These are phyloP conservation scores for Thermophis baileyi DNA, from an alignment of 2,113 vertebrate genomes.

Conservation along the genomic window DNA sequence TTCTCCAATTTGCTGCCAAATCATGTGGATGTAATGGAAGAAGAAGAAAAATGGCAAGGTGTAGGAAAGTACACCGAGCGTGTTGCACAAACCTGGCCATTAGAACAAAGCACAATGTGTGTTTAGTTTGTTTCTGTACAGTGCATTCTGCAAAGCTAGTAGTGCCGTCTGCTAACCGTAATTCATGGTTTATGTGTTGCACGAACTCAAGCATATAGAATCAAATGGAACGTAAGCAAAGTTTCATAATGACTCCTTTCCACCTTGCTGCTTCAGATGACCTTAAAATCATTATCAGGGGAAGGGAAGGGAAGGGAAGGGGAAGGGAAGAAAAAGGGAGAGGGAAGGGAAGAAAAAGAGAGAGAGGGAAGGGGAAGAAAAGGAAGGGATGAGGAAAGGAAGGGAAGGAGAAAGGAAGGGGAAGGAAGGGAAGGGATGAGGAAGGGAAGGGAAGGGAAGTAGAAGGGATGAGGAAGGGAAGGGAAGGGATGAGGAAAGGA, in stretches of 20 bases:
- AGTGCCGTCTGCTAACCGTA: not conserved
- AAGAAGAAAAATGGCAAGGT: not conserved
- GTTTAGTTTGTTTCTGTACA: not conserved
- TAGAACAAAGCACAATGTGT: not conserved
- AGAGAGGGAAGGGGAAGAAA: accelerated
- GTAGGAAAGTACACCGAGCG: not conserved
- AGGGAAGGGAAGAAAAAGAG: no score
- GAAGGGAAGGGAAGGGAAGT: no score
- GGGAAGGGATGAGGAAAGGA: accelerated
- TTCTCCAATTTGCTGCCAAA: not conserved
- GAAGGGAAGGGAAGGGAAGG: not conserved
- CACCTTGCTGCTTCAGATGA: not conserved
- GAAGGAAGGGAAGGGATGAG: accelerated
- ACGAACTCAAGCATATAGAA: not conserved
- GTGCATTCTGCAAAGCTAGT: not conserved
- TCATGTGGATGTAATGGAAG: not conserved
- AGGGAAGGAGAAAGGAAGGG: no score
- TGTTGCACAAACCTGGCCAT: not conserved
- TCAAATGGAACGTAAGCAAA: not conserved
- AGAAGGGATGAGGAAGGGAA: no score
- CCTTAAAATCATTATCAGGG: not conserved
- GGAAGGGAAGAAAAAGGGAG: no score
- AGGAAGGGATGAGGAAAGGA: no score
- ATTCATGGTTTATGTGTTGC: not conserved
- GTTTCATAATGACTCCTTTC: not conserved